Percentiles rank a stretch among this genome's conserved stretches.
phyloP scores from a whole-genome alignment of 2,888 invertebrate genomes.

The Archaeoteleia sp. region DNA sequence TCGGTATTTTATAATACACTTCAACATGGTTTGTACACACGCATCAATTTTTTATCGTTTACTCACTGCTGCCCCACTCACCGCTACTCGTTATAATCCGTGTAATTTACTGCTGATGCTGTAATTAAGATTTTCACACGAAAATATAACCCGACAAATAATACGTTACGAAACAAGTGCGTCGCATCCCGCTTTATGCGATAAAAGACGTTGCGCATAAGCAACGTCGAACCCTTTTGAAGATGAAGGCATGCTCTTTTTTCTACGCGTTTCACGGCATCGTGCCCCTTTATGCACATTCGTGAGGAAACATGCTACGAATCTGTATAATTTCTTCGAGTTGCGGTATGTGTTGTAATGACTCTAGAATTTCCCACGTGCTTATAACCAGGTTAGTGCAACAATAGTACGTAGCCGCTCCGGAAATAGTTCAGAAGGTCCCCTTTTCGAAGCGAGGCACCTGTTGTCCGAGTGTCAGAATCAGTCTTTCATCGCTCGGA shows the following conservation, averaged over 20 bases:
- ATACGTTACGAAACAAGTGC: too few species aligned
- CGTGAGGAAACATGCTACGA: constrained; percentile 24
- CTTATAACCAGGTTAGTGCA: constrained; percentile 49
- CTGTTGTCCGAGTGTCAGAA: constrained; percentile 43
- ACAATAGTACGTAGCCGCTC: constrained; percentile 38
- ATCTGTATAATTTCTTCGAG: constrained; percentile 38
- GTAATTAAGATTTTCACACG: too few species aligned
- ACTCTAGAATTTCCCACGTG: constrained; percentile 49
- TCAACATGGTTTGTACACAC: too few species aligned
- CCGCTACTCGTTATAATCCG: too few species aligned
- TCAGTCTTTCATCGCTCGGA: constrained; percentile 39
- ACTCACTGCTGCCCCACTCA: too few species aligned
- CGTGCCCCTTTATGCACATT: constrained; percentile 19
- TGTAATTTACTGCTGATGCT: too few species aligned
- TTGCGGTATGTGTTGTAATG: constrained; percentile 46
- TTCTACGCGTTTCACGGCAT: constrained; percentile 26
- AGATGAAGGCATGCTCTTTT: constrained; percentile 23
- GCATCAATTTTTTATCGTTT: too few species aligned
- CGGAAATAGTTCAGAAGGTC: constrained; percentile 47
- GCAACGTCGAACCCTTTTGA: constrained; percentile 29
- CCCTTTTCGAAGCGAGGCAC: constrained; percentile 30
- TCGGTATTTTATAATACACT: too few species aligned
- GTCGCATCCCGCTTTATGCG: too few species aligned
- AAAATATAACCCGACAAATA: too few species aligned
- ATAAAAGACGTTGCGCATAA: too few species aligned